Conservation (phyloP, 2,113 vertebrate genomes). For the Motacilla tschutschensis region DNA sequence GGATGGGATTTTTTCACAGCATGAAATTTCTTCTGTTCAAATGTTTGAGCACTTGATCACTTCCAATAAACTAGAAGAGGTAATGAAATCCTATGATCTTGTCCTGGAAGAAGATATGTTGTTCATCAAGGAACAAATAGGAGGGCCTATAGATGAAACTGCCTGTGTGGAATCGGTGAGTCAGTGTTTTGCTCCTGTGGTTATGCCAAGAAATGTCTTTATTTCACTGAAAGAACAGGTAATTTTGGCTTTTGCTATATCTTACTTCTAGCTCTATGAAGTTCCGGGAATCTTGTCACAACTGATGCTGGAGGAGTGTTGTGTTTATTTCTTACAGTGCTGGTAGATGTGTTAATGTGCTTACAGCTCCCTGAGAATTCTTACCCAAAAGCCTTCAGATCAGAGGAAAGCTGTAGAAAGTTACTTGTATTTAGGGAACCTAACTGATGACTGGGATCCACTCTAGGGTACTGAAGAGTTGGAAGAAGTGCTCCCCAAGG, state of each 20-base stretch:
- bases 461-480: background rate
- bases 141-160: slow-evolving; percentile 69
- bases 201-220: background rate
- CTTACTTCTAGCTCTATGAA: background rate
- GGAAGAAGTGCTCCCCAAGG: background rate
- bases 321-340: background rate
- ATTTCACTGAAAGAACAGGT: background rate
- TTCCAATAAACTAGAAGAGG: slow-evolving; percentile 73
- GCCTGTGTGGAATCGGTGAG: slow-evolving; percentile 16
- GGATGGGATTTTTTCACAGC: slow-evolving; percentile 62
- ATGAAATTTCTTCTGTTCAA: slow-evolving; percentile 83
- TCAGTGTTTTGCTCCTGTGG: background rate
- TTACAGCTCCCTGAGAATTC: background rate
- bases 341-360: background rate
- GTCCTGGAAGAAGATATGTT: slow-evolving; percentile 80
- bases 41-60: slow-evolving; percentile 92
- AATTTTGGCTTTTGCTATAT: background rate
- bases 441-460: background rate
- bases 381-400: background rate
- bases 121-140: slow-evolving; percentile 94
- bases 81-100: slow-evolving; percentile 81
- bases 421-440: background rate
- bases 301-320: background rate
- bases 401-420: background rate
- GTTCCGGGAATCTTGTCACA: background rate